Evolutionary conservation across 2,113 vertebrate genomes (phyloP), one percentile per base, ranked within the genome.

Genomic region (Platichthys stellatus): DNA sequence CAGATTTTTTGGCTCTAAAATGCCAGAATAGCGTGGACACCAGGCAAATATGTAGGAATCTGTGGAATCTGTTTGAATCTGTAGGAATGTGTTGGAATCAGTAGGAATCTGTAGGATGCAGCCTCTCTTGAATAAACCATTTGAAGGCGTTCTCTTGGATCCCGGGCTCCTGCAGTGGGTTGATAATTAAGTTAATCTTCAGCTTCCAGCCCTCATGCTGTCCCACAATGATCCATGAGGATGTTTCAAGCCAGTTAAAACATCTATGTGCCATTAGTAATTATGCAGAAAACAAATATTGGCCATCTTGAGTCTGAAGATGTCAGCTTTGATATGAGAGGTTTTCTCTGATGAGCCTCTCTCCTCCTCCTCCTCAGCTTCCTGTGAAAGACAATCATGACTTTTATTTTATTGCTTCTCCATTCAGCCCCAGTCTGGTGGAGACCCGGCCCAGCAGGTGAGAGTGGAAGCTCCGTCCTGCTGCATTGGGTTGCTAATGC

Each of bases 401-500:
- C 54, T 69, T 69, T 64, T 60, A 31, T 31, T 89, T 89, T 80
- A 89, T 74, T 76, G 74, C 60, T 24, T 56, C 61, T 49, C 12
- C 77, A 63, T 75, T 72, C 53, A 71, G 53, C 40, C 38, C 5
- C 17, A 67, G 80, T 45, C 76, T 85, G 58, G 49, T 75, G 68
- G 35, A 68, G 58, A 53, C 65, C 15, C 68, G 13, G 40, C 74
- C 40, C 71, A 85, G 88, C 83, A 90, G 85, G 90, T 89, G 84
- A 90, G 72, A 80, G 81, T 86, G 79, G 83, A 82, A 72, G 63
- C 43, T 57, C 63, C 23, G 7, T 45, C 43, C 9, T 35, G 74
- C 80, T 82, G 80, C 57, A 82, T 83, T 90, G 72, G 85, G 75
- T 78, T 87, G 89, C 83, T 88, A 89, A 91, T 89, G 78, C 3